Evolutionary conservation across 1,140 invertebrate genomes (phyloP).

Genomic region (Bombus terrestris): DNA sequence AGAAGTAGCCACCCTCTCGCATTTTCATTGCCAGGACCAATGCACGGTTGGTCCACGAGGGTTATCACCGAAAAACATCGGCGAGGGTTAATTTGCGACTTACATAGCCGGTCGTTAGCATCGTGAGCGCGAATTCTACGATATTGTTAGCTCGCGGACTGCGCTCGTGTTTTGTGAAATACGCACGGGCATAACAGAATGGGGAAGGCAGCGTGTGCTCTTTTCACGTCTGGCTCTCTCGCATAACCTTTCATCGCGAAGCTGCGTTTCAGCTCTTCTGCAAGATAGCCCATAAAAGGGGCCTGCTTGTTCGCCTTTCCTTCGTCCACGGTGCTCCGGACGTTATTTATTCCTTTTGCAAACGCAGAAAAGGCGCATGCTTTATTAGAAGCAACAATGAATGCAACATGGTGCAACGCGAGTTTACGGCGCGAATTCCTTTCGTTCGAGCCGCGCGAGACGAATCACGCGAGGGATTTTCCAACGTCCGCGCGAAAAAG

Average conservation of each 20-base stretch:
- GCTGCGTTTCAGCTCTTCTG: not conserved
- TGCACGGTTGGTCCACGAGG: not conserved
- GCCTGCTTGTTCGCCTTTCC: not conserved
- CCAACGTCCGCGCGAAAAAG: slow-evolving; percentile 21
- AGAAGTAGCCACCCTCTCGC: slow-evolving; percentile 11
- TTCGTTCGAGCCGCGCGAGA: slow-evolving; percentile 32
- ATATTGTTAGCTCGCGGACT: not conserved
- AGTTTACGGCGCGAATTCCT: slow-evolving; percentile 27
- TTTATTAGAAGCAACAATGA: slow-evolving; percentile 40
- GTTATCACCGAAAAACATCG: slow-evolving; percentile 4
- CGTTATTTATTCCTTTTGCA: slow-evolving; percentile 43
- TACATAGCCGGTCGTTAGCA: not conserved
- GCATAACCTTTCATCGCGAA: slow-evolving; percentile 38
- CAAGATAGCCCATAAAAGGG: slow-evolving; percentile 37
- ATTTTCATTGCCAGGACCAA: slow-evolving; percentile 11
- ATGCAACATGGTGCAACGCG: not conserved
- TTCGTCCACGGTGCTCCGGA: not conserved
- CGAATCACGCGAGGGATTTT: slow-evolving; percentile 29
- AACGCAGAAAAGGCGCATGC: slow-evolving; percentile 20
- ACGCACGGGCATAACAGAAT: not conserved
- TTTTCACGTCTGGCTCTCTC: slow-evolving; percentile 36
- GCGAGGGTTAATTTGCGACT: slow-evolving; percentile 42
- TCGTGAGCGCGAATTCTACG: not conserved
- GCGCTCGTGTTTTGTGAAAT: slow-evolving; percentile 7
- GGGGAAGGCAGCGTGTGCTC: not conserved